Conservation (phyloP, 2,888 invertebrate genomes). For the Macaria liturata region DNA sequence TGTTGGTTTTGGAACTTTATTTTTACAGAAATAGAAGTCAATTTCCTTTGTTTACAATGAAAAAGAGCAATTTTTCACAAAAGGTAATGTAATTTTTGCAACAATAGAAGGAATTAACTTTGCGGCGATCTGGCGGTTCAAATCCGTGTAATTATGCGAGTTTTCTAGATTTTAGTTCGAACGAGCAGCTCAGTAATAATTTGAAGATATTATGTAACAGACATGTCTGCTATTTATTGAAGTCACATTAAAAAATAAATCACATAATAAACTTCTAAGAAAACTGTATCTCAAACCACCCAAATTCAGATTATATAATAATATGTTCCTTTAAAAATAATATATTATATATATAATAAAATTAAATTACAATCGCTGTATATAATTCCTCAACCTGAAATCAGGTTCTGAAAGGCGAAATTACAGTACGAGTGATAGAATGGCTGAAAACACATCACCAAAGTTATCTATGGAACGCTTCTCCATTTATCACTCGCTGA, state of each 20-base stretch:
- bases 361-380: too few species aligned
- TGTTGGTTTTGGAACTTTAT: conserved; percentile 30
- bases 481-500: conserved; percentile 60
- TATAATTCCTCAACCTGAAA: too few species aligned
- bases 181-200: too few species aligned
- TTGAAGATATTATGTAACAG: too few species aligned
- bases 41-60: conserved; percentile 29
- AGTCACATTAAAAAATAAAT: too few species aligned
- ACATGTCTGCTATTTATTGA: too few species aligned
- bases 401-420: conserved; percentile 9
- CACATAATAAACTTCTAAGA: too few species aligned
- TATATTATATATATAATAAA: too few species aligned
- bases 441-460: conserved; percentile 47
- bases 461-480: conserved; percentile 57
- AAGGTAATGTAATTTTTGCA: conserved; percentile 49
- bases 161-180: conserved; percentile 19
- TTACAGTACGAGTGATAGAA: conserved; percentile 38
- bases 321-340: too few species aligned
- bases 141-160: conserved; percentile 32
- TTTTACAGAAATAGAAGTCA: conserved; percentile 27
- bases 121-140: conserved; percentile 42
- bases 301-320: too few species aligned
- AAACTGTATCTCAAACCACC: too few species aligned
- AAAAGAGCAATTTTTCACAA: conserved; percentile 42
- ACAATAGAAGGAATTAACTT: conserved; percentile 55